These are phyloP conservation scores for Drosophila niveifrons DNA, from an alignment of 2,888 invertebrate genomes.

Conservation along the genomic window DNA sequence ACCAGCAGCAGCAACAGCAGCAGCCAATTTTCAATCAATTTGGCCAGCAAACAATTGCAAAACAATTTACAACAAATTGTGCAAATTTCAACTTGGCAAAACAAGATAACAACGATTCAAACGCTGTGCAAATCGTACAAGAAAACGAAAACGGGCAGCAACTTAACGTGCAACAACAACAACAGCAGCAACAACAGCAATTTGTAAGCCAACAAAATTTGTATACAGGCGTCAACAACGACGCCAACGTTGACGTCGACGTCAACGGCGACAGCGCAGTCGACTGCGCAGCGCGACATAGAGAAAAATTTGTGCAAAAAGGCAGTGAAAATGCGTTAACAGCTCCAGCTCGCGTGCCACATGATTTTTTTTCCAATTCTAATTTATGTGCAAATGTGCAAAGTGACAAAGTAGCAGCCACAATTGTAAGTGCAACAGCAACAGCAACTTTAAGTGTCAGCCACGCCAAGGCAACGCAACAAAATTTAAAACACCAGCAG, in stretches of 20 bases:
- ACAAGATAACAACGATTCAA: constrained; percentile 4
- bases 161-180: neutral
- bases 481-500: constrained; percentile 10
- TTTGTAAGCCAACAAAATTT: constrained; percentile 29
- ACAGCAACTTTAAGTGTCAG: constrained; percentile 16
- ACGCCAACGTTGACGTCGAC: constrained; percentile 43
- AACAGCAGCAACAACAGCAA: constrained; percentile 15
- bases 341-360: constrained; percentile 34
- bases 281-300: constrained; percentile 67
- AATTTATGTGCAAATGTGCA: constrained; percentile 70
- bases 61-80: constrained; percentile 34
- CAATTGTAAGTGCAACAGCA: no score
- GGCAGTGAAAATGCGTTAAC: constrained; percentile 58
- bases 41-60: constrained; percentile 33
- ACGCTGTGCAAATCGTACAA: neutral
- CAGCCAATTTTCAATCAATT: constrained; percentile 31
- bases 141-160: no score
- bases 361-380: constrained; percentile 64
- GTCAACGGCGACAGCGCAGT: constrained; percentile 37
- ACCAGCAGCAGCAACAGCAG: constrained; percentile 69
- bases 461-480: no score
- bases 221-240: constrained; percentile 40
- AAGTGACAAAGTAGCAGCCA: constrained; percentile 46
- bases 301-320: constrained; percentile 77
- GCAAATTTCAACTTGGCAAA: constrained; percentile 15